phyloP scores from a whole-genome alignment of 2,797 vertebrate species.

The Pteropus rufus region DNA sequence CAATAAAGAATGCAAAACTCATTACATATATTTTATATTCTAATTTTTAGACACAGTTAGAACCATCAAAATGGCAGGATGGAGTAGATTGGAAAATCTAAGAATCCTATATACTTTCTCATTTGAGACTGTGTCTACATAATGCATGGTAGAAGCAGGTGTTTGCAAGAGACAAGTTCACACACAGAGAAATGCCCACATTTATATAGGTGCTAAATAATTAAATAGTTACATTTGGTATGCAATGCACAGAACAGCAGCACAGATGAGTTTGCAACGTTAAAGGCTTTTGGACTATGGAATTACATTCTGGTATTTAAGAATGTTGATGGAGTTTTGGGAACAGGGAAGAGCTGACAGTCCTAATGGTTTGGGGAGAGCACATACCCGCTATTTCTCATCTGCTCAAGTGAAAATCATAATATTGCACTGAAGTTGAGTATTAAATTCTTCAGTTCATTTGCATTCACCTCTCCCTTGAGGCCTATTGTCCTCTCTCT shows the following conservation, averaged over 20 bases:
- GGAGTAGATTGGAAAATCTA: not conserved
- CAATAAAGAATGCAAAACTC: not conserved
- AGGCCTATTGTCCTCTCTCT: not conserved
- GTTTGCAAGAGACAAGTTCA: slow-evolving; percentile 33
- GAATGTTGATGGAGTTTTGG: not conserved
- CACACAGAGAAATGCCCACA: not conserved
- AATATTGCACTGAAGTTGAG: not conserved
- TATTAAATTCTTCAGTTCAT: slow-evolving; percentile 16
- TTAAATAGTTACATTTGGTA: slow-evolving; percentile 31
- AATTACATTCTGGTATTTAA: not conserved
- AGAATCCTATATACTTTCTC: not conserved
- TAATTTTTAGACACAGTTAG: not conserved
- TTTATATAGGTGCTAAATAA: slow-evolving; percentile 47
- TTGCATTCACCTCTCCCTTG: not conserved
- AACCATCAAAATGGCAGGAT: not conserved
- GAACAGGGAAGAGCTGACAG: not conserved
- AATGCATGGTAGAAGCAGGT: slow-evolving; percentile 50
- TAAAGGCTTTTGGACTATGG: not conserved
- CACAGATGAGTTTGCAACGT: slow-evolving; percentile 16
- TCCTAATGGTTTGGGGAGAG: not conserved
- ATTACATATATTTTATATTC: not conserved
- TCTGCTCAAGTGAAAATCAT: not conserved
- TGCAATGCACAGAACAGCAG: not conserved
- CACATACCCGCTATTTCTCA: not conserved
- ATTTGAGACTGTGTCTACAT: not conserved